Evolutionary conservation across 2,113 vertebrate species (phyloP).

Genomic region (Riparia riparia): DNA sequence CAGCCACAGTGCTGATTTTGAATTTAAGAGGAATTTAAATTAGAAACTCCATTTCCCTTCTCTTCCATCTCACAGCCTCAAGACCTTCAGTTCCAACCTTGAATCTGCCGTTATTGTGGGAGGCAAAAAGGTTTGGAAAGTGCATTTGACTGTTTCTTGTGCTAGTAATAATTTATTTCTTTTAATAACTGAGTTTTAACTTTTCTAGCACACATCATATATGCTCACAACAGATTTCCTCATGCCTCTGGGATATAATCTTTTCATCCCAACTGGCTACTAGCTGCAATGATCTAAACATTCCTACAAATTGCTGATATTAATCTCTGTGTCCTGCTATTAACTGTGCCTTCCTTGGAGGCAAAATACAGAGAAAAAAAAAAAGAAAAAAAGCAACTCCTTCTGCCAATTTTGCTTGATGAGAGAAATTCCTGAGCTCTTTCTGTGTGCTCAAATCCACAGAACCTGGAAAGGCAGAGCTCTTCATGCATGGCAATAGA

Average conservation of each 20-base stretch:
- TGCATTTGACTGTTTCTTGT: not conserved
- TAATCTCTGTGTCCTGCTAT: conserved; percentile 43
- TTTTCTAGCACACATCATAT: conserved; percentile 3
- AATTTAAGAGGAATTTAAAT: not conserved
- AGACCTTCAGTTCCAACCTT: not conserved
- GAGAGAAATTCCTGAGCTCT: not conserved
- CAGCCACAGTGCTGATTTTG: not conserved
- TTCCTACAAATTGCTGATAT: conserved; percentile 46
- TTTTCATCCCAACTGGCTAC: conserved; percentile 42
- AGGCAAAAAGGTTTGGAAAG: not conserved
- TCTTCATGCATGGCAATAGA: not conserved
- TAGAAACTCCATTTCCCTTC: not conserved
- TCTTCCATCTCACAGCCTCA: not conserved
- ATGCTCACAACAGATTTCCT: not conserved
- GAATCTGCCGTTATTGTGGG: not conserved
- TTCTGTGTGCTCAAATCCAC: not conserved
- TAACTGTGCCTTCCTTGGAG: conserved; percentile 23
- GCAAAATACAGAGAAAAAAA: not conserved
- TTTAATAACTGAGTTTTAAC: conserved; percentile 48
- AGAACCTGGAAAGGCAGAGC: not conserved
- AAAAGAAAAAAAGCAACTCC: not conserved
- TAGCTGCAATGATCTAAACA: conserved; percentile 20
- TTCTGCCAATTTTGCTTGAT: not conserved
- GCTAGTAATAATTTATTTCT: conserved; percentile 43
- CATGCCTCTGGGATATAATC: conserved; percentile 44